Conservation (phyloP, 2,888 invertebrate species). For the Ennomos erosarius region DNA sequence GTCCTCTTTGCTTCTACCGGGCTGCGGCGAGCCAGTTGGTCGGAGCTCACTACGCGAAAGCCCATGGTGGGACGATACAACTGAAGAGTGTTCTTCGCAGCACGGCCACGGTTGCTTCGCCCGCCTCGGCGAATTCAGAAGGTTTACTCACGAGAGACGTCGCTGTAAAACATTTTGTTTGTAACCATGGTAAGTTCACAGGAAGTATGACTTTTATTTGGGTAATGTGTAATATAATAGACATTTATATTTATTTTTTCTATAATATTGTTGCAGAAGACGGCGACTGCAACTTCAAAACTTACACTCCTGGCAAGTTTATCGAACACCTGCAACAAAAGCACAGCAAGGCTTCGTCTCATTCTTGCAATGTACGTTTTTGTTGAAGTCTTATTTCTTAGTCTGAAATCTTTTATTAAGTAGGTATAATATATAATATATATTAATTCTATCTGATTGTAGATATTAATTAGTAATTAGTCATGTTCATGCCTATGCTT, state of each 20-base stretch:
- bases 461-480: no score
- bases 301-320: constrained; percentile 67
- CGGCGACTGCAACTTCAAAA: constrained; percentile 60
- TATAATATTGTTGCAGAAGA: constrained; percentile 31
- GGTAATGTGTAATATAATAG: no score
- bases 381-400: background rate
- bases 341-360: constrained; percentile 49
- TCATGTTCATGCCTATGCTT: no score
- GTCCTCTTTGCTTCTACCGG: constrained; percentile 89
- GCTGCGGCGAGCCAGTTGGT: constrained; percentile 86
- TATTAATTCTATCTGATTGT: no score
- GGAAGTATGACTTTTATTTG: constrained; percentile 1
- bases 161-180: constrained; percentile 68
- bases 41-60: constrained; percentile 81
- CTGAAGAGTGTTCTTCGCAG: constrained; percentile 50
- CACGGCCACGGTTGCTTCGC: constrained; percentile 42
- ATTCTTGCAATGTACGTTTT: constrained; percentile 65
- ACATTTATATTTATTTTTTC: no score
- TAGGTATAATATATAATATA: no score
- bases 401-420: no score
- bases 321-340: constrained; percentile 61
- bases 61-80: constrained; percentile 52
- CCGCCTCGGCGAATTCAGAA: constrained; percentile 35
- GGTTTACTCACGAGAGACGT: constrained; percentile 58
- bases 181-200: constrained; percentile 57